Conservation (phyloP, 2,797 vertebrate genomes). For the Linurgus olivaceus region DNA sequence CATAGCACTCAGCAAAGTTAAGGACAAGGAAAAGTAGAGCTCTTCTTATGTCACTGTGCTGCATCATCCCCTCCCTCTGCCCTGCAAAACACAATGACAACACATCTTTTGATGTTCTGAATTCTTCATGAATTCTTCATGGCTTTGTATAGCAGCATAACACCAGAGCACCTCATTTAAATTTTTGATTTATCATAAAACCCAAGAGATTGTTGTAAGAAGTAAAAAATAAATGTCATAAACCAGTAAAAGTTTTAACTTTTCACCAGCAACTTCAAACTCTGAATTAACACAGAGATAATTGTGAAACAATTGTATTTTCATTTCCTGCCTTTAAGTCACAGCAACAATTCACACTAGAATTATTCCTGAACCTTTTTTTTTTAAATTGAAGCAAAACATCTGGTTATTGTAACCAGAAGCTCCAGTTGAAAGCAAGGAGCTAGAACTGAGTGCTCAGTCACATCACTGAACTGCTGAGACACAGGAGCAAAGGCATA, state of each 20-base stretch:
- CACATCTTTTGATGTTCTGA: neutral
- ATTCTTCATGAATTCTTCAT: neutral
- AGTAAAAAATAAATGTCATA: neutral
- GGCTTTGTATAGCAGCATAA: neutral
- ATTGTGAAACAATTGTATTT: neutral
- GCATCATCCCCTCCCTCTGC: neutral
- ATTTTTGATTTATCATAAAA: neutral
- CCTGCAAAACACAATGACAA: neutral
- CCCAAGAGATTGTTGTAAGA: neutral
- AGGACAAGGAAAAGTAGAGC: neutral
- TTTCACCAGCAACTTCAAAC: neutral
- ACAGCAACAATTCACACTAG: neutral
- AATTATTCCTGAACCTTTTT: neutral
- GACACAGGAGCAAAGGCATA: neutral
- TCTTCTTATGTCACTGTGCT: neutral
- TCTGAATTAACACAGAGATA: neutral
- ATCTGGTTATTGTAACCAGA: conserved; percentile 10
- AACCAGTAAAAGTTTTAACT: neutral
- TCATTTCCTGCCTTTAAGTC: neutral
- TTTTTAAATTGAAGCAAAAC: neutral
- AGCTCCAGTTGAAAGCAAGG: conserved; percentile 9
- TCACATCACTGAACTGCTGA: neutral
- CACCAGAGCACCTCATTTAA: neutral
- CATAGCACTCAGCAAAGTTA: neutral
- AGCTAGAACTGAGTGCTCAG: neutral